phyloP scores from a whole-genome alignment of 2,888 invertebrate genomes.

The Acleris holmiana region DNA sequence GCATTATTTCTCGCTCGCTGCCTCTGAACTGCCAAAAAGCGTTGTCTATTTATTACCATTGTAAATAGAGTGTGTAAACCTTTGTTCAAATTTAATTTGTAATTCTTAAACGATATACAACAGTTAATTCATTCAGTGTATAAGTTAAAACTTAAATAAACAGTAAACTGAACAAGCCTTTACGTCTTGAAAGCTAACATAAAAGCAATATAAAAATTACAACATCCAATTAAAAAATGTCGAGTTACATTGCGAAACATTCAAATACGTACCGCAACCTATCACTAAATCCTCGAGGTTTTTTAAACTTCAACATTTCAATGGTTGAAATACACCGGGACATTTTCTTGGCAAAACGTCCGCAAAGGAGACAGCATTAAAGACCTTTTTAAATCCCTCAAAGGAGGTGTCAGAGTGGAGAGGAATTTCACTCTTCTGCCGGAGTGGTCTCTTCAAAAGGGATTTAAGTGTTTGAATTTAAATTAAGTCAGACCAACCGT shows the following conservation, averaged over 20 bases:
- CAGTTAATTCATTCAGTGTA: no score
- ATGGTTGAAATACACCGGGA: conserved; percentile 29
- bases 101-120: no score
- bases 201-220: no score
- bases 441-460: conserved; percentile 24
- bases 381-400: conserved; percentile 36
- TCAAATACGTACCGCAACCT: conserved; percentile 2
- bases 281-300: background rate
- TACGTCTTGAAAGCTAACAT: no score
- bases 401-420: conserved; percentile 35
- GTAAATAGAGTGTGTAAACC: no score
- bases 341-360: conserved; percentile 31
- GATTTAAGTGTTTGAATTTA: conserved; percentile 36
- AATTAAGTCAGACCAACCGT: conserved; percentile 30
- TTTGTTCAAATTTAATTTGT: no score
- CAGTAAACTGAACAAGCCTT: no score
- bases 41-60: background rate
- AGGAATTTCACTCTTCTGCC: conserved; percentile 30
- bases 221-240: background rate
- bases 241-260: background rate
- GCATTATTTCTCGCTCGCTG: conserved; percentile 31
- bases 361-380: conserved; percentile 26
- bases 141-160: no score
- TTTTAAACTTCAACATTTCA: conserved; percentile 24
- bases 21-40: conserved; percentile 19